These are phyloP conservation scores for Phalera bucephala DNA, from an alignment of 2,888 invertebrate genomes.

Conservation along the genomic window DNA sequence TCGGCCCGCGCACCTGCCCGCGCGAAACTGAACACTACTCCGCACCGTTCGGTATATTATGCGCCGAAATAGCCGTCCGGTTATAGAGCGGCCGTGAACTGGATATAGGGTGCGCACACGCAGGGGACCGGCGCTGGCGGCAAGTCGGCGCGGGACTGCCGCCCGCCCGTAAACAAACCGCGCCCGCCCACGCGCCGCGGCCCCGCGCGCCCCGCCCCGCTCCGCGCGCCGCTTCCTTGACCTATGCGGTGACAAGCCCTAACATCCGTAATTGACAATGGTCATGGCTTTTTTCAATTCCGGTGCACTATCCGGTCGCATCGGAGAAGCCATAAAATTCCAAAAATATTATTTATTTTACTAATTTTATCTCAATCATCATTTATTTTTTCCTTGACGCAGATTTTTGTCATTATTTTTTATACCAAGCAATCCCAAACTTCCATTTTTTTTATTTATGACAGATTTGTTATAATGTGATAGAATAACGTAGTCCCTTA, in stretches of 20 bases:
- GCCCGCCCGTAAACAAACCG: slow-evolving; percentile 54
- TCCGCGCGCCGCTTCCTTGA: slow-evolving; percentile 45
- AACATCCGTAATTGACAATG: slow-evolving; percentile 49
- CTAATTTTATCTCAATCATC: too few relatives aligned
- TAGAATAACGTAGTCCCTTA: too few relatives aligned
- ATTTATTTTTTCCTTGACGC: too few relatives aligned
- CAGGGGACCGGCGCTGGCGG: slow-evolving; percentile 46
- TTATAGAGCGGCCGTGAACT: slow-evolving; percentile 81
- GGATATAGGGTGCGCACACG: slow-evolving; percentile 70
- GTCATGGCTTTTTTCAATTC: slow-evolving; percentile 34
- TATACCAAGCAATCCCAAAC: too few relatives aligned
- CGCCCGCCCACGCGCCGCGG: slow-evolving; percentile 44
- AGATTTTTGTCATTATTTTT: too few relatives aligned
- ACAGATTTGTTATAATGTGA: too few relatives aligned
- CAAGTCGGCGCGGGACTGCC: slow-evolving; percentile 46
- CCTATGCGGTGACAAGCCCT: slow-evolving; percentile 53
- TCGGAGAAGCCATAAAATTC: too few relatives aligned
- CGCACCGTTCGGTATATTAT: slow-evolving; percentile 69
- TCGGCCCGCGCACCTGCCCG: slow-evolving; percentile 71
- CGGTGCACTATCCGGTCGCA: too few relatives aligned
- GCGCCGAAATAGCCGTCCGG: slow-evolving; percentile 77
- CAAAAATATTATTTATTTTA: too few relatives aligned
- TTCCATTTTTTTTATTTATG: too few relatives aligned
- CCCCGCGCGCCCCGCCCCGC: slow-evolving; percentile 27
- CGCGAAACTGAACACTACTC: slow-evolving; percentile 71